Percentiles rank a stretch among this genome's conserved stretches.
Conservation (phyloP, 2,113 vertebrate genomes). For the Tenrec ecaudatus region DNA sequence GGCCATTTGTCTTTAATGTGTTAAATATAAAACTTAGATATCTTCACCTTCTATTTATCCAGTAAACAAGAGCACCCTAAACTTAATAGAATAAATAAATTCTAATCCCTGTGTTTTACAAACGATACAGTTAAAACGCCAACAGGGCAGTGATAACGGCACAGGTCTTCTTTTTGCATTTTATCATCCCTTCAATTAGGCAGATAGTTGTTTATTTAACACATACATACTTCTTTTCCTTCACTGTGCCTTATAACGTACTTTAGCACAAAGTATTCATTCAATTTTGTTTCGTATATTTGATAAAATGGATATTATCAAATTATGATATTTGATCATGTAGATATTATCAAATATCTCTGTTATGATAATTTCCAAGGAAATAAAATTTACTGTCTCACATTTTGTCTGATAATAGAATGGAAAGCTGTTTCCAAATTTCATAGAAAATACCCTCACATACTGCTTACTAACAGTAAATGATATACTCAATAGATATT, state of each 20-base stretch:
- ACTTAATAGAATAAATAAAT: constrained; percentile 10
- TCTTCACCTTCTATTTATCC: neutral
- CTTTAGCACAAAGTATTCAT: no score
- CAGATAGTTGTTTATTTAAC: neutral
- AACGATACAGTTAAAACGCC: neutral
- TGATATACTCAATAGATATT: constrained; percentile 15
- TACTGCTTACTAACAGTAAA: neutral
- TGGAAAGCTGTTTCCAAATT: neutral
- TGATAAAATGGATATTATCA: no score
- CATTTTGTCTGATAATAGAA: neutral
- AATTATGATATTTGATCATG: no score
- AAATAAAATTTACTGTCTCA: neutral
- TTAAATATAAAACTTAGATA: neutral
- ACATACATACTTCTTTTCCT: neutral
- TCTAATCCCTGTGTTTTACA: neutral
- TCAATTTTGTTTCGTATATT: no score
- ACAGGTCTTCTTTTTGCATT: neutral
- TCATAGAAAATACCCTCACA: neutral
- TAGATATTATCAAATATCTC: neutral
- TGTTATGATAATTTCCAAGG: constrained; percentile 38
- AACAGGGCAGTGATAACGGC: neutral
- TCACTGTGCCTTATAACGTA: neutral
- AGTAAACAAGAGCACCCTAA: neutral
- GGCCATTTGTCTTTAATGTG: neutral
- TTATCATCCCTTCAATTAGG: neutral